Base-by-base conservation (phyloP, 2,113 vertebrate genomes). In the Panurus biarmicus region DNA sequence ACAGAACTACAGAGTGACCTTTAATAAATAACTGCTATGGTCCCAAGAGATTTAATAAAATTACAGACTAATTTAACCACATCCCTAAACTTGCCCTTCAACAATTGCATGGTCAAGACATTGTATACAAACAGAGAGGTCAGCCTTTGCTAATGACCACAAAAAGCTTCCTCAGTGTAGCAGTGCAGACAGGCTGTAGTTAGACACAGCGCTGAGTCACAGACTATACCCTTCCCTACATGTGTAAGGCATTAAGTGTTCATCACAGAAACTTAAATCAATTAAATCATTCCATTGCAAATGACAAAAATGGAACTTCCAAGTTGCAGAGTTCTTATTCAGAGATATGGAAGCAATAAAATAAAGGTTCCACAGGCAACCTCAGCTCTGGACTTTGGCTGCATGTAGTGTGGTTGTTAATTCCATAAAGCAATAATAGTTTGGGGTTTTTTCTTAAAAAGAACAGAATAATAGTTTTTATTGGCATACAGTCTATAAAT, bases 201-300 rank as follows among this genome's bases (percentile, higher is more conserved):
- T 76, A 8, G 94, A 77, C 38, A 15, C 26, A 94, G 64, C 60
- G 7, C 89, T 91, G 90, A 95, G 83, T 91, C 95, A 94, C 73
- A 4, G 80, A 81, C 78, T 35, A 8, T 45, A 29, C 25, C 29
- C 56, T 85, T 58, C 53, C 50, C 56, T 86, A 65, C 95, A 95
- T 75, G 65, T 96, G 92, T 23, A 95, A 95, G 79, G 53, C 92
- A 95, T 97, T 95, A 95, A 84, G 57, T 38, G 51, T 26, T 95
- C 93, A 95, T 93, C 92, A 84, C 65, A 97, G 71, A 91, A 95
- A 96, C 91, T 92, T 94, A 95, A 96, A 91, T 94, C 93, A 92
- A 93, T 93, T 90, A 93, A 96, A 89, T 70, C 72, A 87, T 90
- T 92, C 90, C 90, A 92, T 42, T 69, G 50, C 85, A 95, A 95